Evolutionary conservation across 2,888 invertebrate species (phyloP).

Genomic region (Rambutsinella grinnellia): DNA sequence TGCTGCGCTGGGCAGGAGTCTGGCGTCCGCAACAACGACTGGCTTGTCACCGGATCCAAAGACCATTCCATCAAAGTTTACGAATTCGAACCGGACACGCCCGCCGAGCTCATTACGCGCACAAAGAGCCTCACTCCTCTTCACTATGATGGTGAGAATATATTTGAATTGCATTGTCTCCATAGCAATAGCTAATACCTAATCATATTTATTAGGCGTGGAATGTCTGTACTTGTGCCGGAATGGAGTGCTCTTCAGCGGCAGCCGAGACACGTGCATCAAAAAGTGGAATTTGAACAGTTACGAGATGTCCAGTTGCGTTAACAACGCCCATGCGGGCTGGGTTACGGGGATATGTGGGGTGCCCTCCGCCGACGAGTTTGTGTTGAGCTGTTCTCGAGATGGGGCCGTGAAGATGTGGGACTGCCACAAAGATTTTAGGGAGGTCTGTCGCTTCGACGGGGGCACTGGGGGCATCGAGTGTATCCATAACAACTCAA

Average conservation of each 20-base stretch:
- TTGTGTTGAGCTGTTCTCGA: constrained; percentile 36
- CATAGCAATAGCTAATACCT: too few species aligned
- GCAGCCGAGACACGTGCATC: constrained; percentile 87
- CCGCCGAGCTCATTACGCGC: constrained; percentile 18
- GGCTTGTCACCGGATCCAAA: constrained; percentile 85
- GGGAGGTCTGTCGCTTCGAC: constrained; percentile 26
- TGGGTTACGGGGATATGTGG: constrained; percentile 62
- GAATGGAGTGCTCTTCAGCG: constrained; percentile 81
- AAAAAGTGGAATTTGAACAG: constrained; percentile 84
- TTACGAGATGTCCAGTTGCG: constrained; percentile 33
- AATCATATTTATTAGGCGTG: too few species aligned
- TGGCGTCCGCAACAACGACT: constrained; percentile 73
- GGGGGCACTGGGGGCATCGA: constrained; percentile 5
- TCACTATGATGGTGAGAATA: constrained; percentile 92
- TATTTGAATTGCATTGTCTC: too few species aligned
- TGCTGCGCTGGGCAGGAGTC: constrained; percentile 78
- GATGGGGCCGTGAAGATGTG: constrained; percentile 64
- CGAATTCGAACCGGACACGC: constrained; percentile 22
- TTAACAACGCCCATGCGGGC: constrained; percentile 57
- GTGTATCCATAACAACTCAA: constrained; percentile 15
- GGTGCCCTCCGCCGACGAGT: constrained; percentile 42
- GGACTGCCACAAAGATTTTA: constrained; percentile 40
- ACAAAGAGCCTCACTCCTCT: constrained; percentile 76
- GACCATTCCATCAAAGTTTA: constrained; percentile 84
- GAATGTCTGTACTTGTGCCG: constrained; percentile 79